A percentile compares a stretch with the other conserved stretches of the same genome.
These are phyloP conservation scores for Pycnonotus jocosus DNA, from an alignment of 2,113 vertebrate species.

Conservation along the genomic window DNA sequence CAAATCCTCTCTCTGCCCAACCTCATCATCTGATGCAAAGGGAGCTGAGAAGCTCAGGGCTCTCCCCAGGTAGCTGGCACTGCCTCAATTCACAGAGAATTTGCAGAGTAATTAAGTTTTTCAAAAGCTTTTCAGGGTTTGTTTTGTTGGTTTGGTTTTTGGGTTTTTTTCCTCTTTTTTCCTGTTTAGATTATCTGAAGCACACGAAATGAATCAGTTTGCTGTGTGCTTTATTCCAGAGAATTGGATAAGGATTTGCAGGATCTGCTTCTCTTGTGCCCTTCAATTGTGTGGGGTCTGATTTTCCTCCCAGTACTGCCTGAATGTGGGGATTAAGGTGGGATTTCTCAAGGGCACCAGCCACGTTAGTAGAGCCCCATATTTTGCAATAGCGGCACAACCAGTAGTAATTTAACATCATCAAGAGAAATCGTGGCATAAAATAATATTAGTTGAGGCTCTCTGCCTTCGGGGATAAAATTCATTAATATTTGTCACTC, in stretches of 20 bases:
- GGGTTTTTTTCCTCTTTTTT: not conserved
- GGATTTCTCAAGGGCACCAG: not conserved
- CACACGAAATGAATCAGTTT: not conserved
- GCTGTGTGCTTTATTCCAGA: not conserved
- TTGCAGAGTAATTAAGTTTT: not conserved
- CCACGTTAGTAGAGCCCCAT: fast-evolving
- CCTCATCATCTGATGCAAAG: not conserved
- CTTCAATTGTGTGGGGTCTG: not conserved
- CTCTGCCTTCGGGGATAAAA: not conserved
- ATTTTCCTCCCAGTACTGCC: not conserved
- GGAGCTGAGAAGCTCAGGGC: not conserved
- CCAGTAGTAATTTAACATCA: not conserved
- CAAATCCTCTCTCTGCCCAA: not conserved
- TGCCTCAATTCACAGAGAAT: not conserved
- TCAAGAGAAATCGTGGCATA: not conserved
- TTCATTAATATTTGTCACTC: not conserved
- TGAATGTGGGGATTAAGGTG: not conserved
- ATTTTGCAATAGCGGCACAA: not conserved
- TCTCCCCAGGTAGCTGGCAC: not conserved
- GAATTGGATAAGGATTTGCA: not conserved
- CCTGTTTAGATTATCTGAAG: not conserved
- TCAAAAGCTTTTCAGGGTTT: not conserved
- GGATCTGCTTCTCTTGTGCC: not conserved
- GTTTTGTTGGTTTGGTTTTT: not conserved
- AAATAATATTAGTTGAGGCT: not conserved